Evolutionary conservation across 2,888 invertebrate genomes (phyloP), one percentile per base, ranked within the genome.

Genomic region (Oscheius myriophilus): DNA sequence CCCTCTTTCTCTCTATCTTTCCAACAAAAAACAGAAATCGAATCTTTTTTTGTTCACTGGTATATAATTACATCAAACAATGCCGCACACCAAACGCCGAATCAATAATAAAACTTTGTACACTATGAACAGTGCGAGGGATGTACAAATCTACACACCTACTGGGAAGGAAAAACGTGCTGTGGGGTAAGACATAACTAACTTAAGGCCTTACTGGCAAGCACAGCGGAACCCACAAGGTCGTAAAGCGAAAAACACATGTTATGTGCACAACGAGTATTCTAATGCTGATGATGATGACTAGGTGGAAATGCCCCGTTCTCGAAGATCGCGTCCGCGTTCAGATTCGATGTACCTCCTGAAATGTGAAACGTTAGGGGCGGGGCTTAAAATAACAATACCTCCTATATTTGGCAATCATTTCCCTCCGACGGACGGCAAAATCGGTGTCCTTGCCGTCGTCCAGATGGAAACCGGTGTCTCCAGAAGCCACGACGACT

Each of bases 321-420:
- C 25, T 18, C 74, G 66, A 33, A 77, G 68, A 69, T 77, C 77
- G 12, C 59, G 71, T 23, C 74, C 77, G 53, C 71, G 67, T 39
- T 69, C 65, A 1, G 77, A 77, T 16, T 67, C 72, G 59, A 77
- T 53, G 18, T 77, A 77, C 45, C 72, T 75, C 54, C 72, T 72
- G 67, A 52, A 70, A 67, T n/a, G 14, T 11, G 12, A 12, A 1
- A 2, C 7, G 16, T 55, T n/a, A 3, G 12, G 21, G 21, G 46
- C 43, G 4, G 6, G 3, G 21, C 21, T 49, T 49, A n/a, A 57
- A 11, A 23, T 12, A 49, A 49, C 67, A 26, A 26, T n/a, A 74
- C 74, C 58, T 64, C 45, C 78, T 63, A 66, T 78, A 78, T 55
- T 67, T 75, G 42, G 71, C 71, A 51, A 78, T 75, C 78, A 78